A percentile compares a stretch with the other conserved stretches of the same genome.
phyloP scores from a whole-genome alignment of 2,888 invertebrate genomes.

The Tricholauxania praeusta region DNA sequence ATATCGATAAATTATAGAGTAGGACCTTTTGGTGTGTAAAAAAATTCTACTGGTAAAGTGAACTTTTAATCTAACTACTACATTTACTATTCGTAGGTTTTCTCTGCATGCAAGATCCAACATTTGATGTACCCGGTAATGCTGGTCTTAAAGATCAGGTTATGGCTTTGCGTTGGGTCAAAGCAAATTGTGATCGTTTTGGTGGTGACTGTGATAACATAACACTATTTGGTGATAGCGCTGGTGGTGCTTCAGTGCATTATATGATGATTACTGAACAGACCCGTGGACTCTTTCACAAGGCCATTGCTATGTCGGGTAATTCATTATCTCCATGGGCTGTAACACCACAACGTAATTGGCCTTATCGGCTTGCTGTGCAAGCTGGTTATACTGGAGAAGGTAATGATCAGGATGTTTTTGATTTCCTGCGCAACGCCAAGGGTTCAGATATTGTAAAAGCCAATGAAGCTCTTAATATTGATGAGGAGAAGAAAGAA shows the following conservation, averaged over 20 bases:
- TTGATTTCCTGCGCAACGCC: conserved; percentile 63
- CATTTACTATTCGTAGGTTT: conserved; percentile 65
- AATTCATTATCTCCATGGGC: conserved; percentile 64
- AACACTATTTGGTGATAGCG: conserved; percentile 71
- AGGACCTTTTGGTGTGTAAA: conserved; percentile 66
- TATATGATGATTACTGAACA: conserved; percentile 70
- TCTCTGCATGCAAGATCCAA: conserved; percentile 68
- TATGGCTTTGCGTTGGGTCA: conserved; percentile 70
- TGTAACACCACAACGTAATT: conserved; percentile 61
- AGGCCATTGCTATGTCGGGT: conserved; percentile 67
- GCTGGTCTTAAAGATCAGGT: conserved; percentile 71
- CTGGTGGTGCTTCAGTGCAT: conserved; percentile 69
- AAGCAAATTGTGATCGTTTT: conserved; percentile 70
- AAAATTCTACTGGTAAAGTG: not conserved
- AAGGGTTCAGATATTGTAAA: conserved; percentile 61
- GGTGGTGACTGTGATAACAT: conserved; percentile 70
- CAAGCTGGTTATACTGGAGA: conserved; percentile 62
- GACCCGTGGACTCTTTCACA: conserved; percentile 66
- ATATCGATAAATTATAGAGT: conserved; percentile 70
- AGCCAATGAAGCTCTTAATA: conserved; percentile 61
- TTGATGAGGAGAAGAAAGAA: conserved; percentile 61
- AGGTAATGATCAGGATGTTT: conserved; percentile 59
- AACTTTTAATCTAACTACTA: not conserved
- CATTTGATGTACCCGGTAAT: conserved; percentile 70
- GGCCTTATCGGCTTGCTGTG: conserved; percentile 63